A percentile compares a stretch with the other conserved stretches of the same genome.
phyloP scores from a whole-genome alignment of 2,797 vertebrate genomes.

The Alauda arvensis region DNA sequence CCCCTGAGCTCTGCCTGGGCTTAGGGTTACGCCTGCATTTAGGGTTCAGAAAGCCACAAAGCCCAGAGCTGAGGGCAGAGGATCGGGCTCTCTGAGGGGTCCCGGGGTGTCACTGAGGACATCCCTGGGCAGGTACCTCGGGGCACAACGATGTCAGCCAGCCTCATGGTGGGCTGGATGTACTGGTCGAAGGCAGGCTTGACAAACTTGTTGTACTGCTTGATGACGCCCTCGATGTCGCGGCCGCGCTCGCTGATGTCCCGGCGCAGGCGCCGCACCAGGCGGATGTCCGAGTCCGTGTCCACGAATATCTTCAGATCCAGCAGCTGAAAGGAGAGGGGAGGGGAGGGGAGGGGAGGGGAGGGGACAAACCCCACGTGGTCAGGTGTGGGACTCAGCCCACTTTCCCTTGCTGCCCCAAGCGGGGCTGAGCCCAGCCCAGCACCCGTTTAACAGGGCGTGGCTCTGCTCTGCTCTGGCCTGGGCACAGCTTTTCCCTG shows the following conservation, averaged over 20 bases:
- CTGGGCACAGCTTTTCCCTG: fast-evolving
- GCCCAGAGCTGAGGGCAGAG: not conserved
- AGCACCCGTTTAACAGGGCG: fast-evolving
- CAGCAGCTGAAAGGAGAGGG: conserved; percentile 75
- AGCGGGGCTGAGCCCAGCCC: not conserved
- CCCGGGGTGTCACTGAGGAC: not conserved
- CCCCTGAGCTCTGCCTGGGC: no score
- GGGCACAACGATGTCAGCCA: conserved; percentile 95
- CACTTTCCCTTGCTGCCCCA: not conserved
- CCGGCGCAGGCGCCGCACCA: conserved; percentile 89
- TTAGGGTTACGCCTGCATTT: no score
- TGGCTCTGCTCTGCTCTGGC: fast-evolving
- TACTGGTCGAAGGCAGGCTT: conserved; percentile 97
- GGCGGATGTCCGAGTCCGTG: conserved; percentile 93
- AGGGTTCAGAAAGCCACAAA: not conserved
- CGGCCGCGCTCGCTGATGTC: conserved; percentile 91
- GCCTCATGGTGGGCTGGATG: conserved; percentile 95
- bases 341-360: no score
- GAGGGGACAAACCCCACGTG: not conserved
- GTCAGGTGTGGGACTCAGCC: fast-evolving
- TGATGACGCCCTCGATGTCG: conserved; percentile 94
- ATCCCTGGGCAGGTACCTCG: conserved; percentile 73
- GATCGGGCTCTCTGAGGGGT: fast-evolving
- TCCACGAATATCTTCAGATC: conserved; percentile 99
- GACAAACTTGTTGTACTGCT: conserved; percentile 97